Evolutionary conservation across 2,797 vertebrate genomes (phyloP), one percentile per base, ranked within the genome.

Genomic region (Myiotriccus ornatus): DNA sequence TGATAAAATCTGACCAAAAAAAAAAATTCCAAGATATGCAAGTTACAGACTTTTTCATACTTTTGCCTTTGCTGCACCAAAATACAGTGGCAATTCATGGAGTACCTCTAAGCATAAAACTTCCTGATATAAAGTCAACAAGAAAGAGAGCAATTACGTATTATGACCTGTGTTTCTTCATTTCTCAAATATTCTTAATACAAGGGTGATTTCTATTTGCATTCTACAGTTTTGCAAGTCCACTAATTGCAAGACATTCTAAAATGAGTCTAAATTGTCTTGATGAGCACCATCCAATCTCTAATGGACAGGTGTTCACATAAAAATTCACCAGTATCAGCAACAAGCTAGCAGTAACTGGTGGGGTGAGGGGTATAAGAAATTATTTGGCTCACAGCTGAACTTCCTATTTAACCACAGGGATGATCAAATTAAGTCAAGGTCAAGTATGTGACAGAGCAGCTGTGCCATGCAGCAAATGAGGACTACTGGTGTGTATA

Each of bases 301-400:
- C 75, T 95, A 80, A 94, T 43, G 84, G 80, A 65, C 90, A 89
- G 62, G 64, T 83, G 89, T 68, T 91, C 84, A 35, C 52, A 75
- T 52, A 78, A 91, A 85, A 87, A 82, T 68, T 74, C 75, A 85
- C 55, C 67, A 63, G 30, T 32, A 83, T 50, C 49, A 77, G 60
- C 22, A 13, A 77, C 57, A 87, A 94, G 76, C 69, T 50, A 65
- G 35, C 64, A 71, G 81, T 39, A 43, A 83, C 44, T 44, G 14
- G 24, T 25, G 17, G 56, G 24, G 24, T 68, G 46, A 94, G 16
- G 49, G 39, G 25, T 41, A 43, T 74, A 57, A 43, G 44, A 82
- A 93, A 80, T 77, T n/a, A 82, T 25, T 91, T 84, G 81, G 55
- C 75, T 87, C 47, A 12, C 41, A 85, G 39, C 56, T 52, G 68